These are phyloP conservation scores for Agonopterix subpropinquella DNA, from an alignment of 2,888 invertebrate species.

Conservation along the genomic window DNA sequence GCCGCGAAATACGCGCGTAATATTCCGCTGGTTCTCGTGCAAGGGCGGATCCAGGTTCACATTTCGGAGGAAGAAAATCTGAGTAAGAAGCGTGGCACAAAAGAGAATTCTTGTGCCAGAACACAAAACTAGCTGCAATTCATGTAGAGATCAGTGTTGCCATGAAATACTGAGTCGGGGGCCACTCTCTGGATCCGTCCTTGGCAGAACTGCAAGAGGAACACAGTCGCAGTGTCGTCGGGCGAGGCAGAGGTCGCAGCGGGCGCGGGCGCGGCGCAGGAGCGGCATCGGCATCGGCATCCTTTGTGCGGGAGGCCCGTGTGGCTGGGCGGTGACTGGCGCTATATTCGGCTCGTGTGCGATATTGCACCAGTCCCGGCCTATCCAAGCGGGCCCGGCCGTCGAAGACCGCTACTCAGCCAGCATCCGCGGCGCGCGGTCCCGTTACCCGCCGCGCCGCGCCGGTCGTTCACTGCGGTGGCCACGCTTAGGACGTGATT, in stretches of 20 bases:
- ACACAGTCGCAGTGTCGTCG: slow-evolving; percentile 4
- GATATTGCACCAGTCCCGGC: slow-evolving; percentile 78
- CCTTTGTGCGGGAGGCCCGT: slow-evolving; percentile 67
- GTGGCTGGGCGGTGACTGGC: slow-evolving; percentile 71
- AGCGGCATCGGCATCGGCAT: too few relatives aligned
- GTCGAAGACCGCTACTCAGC: slow-evolving; percentile 68
- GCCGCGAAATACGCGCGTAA: slow-evolving; percentile 45
- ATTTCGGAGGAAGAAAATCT: slow-evolving; percentile 3
- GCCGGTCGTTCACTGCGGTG: slow-evolving; percentile 68
- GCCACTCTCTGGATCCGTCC: too few relatives aligned
- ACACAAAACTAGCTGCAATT: too few relatives aligned
- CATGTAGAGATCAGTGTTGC: too few relatives aligned
- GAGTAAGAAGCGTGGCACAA: too few relatives aligned
- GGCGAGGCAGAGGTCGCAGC: not conserved
- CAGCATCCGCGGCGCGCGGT: slow-evolving; percentile 71
- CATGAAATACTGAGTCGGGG: too few relatives aligned
- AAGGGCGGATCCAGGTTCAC: slow-evolving; percentile 18
- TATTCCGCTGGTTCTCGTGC: slow-evolving; percentile 32
- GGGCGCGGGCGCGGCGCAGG: slow-evolving; percentile 45
- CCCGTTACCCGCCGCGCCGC: slow-evolving; percentile 59
- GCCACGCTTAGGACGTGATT: slow-evolving; percentile 74
- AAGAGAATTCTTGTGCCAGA: too few relatives aligned
- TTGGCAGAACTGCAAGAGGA: not conserved
- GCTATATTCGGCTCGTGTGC: slow-evolving; percentile 67
- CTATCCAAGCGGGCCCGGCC: slow-evolving; percentile 71